Evolutionary conservation across 2,888 invertebrate species (phyloP).

Genomic region (Eupithecia vulgata): DNA sequence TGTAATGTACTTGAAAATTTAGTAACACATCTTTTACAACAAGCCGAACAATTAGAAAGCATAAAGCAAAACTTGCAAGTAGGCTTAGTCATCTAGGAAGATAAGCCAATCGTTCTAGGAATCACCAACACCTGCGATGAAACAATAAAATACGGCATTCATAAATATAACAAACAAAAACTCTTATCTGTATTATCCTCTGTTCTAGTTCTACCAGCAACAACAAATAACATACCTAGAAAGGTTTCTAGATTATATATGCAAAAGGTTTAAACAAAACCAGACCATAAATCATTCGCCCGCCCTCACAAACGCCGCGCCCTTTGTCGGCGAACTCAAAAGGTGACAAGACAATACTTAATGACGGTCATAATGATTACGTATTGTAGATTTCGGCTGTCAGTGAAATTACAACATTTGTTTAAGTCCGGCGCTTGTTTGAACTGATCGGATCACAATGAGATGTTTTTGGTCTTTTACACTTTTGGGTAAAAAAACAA

Average conservation of each 20-base stretch:
- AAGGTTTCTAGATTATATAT: constrained; percentile 12
- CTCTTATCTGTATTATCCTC: neutral
- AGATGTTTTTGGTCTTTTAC: constrained; percentile 14
- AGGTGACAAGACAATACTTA: constrained; percentile 76
- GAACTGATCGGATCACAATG: constrained; percentile 47
- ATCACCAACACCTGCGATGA: neutral
- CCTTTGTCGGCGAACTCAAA: constrained; percentile 68
- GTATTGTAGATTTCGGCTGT: constrained; percentile 69
- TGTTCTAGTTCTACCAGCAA: neutral
- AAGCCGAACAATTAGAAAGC: neutral
- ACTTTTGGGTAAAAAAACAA: constrained; percentile 25
- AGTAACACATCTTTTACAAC: neutral
- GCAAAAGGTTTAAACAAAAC: constrained; percentile 20
- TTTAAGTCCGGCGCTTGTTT: constrained; percentile 55
- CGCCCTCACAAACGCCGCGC: constrained; percentile 54
- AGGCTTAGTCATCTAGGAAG: neutral
- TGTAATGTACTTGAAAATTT: no score
- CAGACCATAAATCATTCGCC: constrained; percentile 16
- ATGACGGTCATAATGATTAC: constrained; percentile 74
- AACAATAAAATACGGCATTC: neutral
- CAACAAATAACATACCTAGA: constrained; percentile 15
- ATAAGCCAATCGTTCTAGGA: neutral
- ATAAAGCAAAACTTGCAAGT: neutral
- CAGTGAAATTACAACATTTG: constrained; percentile 51
- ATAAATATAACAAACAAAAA: neutral